Conservation (phyloP, 2,888 invertebrate species). For the Drosophila pseudotakahashii region DNA sequence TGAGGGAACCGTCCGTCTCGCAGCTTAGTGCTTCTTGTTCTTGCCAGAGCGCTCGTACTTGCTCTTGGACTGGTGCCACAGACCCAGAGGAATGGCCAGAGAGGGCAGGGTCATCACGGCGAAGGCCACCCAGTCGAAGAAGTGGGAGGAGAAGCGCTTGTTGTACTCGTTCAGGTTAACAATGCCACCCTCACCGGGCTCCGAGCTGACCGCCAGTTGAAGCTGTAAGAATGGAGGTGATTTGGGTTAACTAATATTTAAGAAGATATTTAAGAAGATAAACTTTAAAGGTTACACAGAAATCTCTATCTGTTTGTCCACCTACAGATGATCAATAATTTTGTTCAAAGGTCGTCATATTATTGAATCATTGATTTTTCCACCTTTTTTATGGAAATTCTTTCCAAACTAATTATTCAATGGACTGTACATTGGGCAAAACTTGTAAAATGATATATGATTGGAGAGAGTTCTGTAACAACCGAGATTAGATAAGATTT, state of each 20-base stretch:
- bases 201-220: slow-evolving; percentile 91
- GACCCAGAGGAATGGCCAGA: slow-evolving; percentile 95
- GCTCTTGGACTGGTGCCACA: slow-evolving; percentile 97
- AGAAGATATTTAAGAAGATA: not conserved
- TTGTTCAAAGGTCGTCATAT: no score
- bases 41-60: slow-evolving; percentile 94
- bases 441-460: no score
- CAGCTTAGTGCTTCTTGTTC: slow-evolving; percentile 87
- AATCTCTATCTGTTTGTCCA: not conserved
- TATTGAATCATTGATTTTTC: no score
- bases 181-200: slow-evolving; percentile 98
- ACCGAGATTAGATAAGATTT: not conserved
- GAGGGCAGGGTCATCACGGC: slow-evolving; percentile 98
- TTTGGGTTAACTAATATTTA: not conserved
- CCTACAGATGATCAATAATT: no score
- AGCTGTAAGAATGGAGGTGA: slow-evolving; percentile 85
- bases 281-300: not conserved
- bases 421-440: no score
- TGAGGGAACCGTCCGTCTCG: slow-evolving; percentile 36
- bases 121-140: slow-evolving; percentile 98
- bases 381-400: not conserved
- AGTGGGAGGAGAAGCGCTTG: slow-evolving; percentile 98
- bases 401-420: not conserved
- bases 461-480: not conserved
- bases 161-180: slow-evolving; percentile 96